Evolutionary conservation across 2,113 vertebrate species (phyloP).

Genomic region (Puntigrus tetrazona): DNA sequence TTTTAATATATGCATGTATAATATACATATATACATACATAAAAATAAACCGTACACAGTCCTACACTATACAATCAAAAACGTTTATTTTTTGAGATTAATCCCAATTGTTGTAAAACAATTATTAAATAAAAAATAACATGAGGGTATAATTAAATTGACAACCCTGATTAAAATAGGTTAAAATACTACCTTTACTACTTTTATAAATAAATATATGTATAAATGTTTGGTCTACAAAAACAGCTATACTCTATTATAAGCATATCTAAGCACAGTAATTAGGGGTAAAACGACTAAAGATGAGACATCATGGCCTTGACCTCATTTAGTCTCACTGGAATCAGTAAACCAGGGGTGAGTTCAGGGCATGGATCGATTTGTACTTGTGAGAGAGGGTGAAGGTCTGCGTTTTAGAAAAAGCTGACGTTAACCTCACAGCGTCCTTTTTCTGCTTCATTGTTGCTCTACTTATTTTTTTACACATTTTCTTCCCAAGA

Average conservation of each 20-base stretch:
- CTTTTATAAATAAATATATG: no score
- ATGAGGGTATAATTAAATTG: no score
- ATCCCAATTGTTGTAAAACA: no score
- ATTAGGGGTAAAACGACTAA: background rate
- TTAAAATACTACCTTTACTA: no score
- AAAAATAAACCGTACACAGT: no score
- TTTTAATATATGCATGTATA: no score
- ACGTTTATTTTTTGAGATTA: no score
- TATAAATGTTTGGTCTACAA: background rate
- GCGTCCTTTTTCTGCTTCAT: slow-evolving; percentile 55
- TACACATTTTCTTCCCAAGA: slow-evolving; percentile 49
- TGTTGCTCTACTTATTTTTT: slow-evolving; percentile 54
- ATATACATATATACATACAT: no score
- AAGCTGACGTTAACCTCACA: slow-evolving; percentile 18
- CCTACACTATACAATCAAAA: no score
- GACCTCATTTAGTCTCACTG: slow-evolving; percentile 60
- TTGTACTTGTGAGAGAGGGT: slow-evolving; percentile 28
- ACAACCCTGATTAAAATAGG: no score
- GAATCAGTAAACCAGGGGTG: slow-evolving; percentile 58
- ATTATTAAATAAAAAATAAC: no score
- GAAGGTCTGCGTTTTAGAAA: slow-evolving; percentile 16
- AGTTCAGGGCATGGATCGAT: slow-evolving; percentile 37
- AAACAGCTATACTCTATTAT: background rate
- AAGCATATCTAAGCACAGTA: background rate
- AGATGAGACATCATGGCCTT: background rate